A percentile compares a stretch with the other conserved stretches of the same genome.
phyloP scores from a whole-genome alignment of 2,797 vertebrate species.

The Serranus cabrilla region DNA sequence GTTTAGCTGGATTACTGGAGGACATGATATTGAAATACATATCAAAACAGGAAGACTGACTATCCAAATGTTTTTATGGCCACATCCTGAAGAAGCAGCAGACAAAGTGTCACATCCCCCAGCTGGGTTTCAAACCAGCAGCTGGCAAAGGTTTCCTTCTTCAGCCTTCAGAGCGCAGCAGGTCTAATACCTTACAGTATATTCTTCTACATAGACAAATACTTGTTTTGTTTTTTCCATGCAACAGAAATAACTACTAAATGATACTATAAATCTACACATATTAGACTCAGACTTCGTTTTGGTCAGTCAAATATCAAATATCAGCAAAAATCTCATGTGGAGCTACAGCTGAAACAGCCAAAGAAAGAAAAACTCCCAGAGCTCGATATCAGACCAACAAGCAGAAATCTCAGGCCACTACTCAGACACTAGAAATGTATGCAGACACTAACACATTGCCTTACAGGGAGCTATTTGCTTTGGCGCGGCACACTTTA shows the following conservation, averaged over 20 bases:
- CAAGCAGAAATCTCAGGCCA: constrained; percentile 51
- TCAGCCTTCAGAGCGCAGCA: too few species aligned
- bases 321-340: constrained; percentile 10
- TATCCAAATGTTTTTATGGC: constrained; percentile 14
- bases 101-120: neutral
- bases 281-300: neutral
- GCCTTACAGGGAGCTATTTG: constrained; percentile 82
- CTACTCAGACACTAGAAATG: constrained; percentile 74
- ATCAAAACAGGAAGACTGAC: constrained; percentile 14
- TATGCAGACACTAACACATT: constrained; percentile 79
- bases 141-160: neutral
- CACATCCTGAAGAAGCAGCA: neutral
- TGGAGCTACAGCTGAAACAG: constrained; percentile 13
- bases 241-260: neutral
- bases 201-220: neutral
- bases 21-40: constrained; percentile 9
- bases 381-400: constrained; percentile 35
- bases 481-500: constrained; percentile 77
- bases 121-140: neutral
- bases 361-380: constrained; percentile 17
- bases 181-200: neutral
- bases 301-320: neutral
- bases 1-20: neutral
- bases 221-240: neutral
- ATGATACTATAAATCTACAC: neutral